A percentile compares a stretch with the other conserved stretches of the same genome.
Conservation (phyloP, 2,113 vertebrate genomes). For the Hydrolagus affinis region DNA sequence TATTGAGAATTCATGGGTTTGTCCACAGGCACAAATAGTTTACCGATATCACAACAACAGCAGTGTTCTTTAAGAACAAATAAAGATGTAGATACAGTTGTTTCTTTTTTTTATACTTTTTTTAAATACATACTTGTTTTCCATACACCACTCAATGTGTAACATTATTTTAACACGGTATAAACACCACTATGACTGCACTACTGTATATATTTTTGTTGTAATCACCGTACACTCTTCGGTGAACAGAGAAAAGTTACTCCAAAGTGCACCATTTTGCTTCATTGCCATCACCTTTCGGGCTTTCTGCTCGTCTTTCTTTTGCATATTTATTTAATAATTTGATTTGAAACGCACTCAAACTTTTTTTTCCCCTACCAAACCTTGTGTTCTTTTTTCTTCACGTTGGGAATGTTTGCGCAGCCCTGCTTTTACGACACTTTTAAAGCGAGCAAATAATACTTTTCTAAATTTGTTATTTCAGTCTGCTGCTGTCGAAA, state of each 20-base stretch:
- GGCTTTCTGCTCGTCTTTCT: not conserved
- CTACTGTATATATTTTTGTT: slow-evolving; percentile 8
- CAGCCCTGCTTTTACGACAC: not conserved
- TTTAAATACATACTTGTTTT: slow-evolving; percentile 1
- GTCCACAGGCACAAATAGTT: slow-evolving; percentile 16
- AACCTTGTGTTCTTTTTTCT: not conserved
- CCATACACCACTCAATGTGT: slow-evolving; percentile 24
- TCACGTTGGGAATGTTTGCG: too few relatives aligned
- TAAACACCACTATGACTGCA: slow-evolving; percentile 14
- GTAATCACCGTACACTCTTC: not conserved
- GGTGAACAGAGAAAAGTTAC: not conserved
- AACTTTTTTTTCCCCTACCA: too few relatives aligned
- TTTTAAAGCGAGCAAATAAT: too few relatives aligned
- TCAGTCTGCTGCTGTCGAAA: not conserved
- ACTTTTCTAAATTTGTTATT: not conserved
- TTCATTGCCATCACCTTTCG: not conserved
- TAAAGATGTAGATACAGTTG: slow-evolving; percentile 28
- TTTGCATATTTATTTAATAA: not conserved
- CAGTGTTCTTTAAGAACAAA: slow-evolving; percentile 31
- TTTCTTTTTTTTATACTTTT: slow-evolving; percentile 14
- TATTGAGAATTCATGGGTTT: slow-evolving; percentile 25
- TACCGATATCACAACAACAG: slow-evolving; percentile 25
- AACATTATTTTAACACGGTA: slow-evolving; percentile 22
- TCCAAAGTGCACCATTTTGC: slow-evolving; percentile 16
- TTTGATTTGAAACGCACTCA: too few relatives aligned